phyloP scores from a whole-genome alignment of 2,113 vertebrate genomes.

The Pithys albifrons region DNA sequence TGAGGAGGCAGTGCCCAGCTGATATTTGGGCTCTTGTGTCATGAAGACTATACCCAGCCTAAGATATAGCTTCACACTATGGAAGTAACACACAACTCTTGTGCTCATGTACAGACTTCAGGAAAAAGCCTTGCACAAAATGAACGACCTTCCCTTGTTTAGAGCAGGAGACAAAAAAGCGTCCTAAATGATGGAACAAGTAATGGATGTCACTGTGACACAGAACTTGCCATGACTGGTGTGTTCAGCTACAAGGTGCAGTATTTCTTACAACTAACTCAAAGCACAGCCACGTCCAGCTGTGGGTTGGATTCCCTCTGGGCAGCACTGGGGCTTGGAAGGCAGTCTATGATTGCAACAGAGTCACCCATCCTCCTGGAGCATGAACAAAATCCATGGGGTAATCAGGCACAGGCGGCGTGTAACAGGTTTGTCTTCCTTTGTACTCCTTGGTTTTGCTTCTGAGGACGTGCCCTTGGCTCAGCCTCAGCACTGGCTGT shows the following conservation, averaged over 20 bases:
- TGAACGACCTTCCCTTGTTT: slow-evolving; percentile 49
- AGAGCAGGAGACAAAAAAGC: slow-evolving; percentile 78
- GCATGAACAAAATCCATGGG: slow-evolving; percentile 74
- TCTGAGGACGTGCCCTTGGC: slow-evolving; percentile 61
- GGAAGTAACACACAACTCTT: slow-evolving; percentile 63
- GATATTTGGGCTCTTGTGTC: background rate
- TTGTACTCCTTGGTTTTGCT: slow-evolving; percentile 66
- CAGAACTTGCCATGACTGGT: slow-evolving; percentile 70
- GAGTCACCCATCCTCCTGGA: slow-evolving; percentile 80
- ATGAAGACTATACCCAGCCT: slow-evolving; percentile 19
- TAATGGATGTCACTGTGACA: slow-evolving; percentile 72
- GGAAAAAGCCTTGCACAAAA: slow-evolving; percentile 59
- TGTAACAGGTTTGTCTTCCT: slow-evolving; percentile 81
- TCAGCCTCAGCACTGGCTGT: slow-evolving; percentile 51
- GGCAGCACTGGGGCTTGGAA: slow-evolving; percentile 80
- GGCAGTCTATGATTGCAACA: slow-evolving; percentile 83
- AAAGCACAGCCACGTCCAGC: slow-evolving; percentile 78
- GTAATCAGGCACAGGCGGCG: slow-evolving; percentile 94
- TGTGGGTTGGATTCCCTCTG: slow-evolving; percentile 79
- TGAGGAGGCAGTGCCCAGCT: slow-evolving; percentile 5
- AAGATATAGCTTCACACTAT: slow-evolving; percentile 57
- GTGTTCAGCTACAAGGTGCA: slow-evolving; percentile 74
- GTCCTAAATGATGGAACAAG: slow-evolving; percentile 80
- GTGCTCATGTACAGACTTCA: slow-evolving; percentile 68
- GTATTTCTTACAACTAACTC: slow-evolving; percentile 68